A percentile compares a stretch with the other conserved stretches of the same genome.
These are phyloP conservation scores for Drosophila flavopinicola DNA, from an alignment of 2,888 invertebrate species.

Conservation along the genomic window DNA sequence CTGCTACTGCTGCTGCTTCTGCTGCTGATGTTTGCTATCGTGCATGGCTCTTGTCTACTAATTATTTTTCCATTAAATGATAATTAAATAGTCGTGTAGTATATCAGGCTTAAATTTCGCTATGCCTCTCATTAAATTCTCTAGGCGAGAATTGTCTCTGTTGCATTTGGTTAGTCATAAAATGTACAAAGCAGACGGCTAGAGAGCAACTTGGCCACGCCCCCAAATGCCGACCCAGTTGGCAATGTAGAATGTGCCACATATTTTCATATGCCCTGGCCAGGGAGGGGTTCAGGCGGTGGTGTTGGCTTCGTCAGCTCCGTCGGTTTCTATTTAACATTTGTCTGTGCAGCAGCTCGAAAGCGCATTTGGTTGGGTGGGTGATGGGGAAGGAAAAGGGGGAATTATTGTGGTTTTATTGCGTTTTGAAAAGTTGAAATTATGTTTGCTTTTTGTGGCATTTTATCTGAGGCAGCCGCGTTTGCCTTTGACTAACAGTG, in stretches of 20 bases:
- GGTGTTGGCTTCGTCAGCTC: too few species aligned
- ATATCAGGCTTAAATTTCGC: constrained; percentile 19
- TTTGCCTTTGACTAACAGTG: constrained; percentile 59
- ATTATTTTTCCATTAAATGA: constrained; percentile 66
- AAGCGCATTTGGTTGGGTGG: constrained; percentile 3
- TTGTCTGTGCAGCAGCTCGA: constrained; percentile 13
- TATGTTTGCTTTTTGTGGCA: constrained; percentile 65
- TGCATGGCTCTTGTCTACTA: constrained; percentile 52
- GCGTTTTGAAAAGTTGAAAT: constrained; percentile 62
- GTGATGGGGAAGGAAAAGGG: not conserved
- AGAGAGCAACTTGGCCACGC: constrained; percentile 18
- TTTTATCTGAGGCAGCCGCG: constrained; percentile 16
- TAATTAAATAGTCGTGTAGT: constrained; percentile 53
- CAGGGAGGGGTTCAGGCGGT: not conserved
- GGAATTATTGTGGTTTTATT: constrained; percentile 48
- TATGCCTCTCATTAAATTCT: constrained; percentile 3
- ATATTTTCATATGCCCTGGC: constrained; percentile 23
- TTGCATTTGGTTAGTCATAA: constrained; percentile 34
- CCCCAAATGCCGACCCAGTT: constrained; percentile 35
- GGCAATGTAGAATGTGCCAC: constrained; percentile 45
- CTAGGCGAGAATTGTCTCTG: constrained; percentile 6
- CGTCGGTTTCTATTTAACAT: constrained; percentile 15
- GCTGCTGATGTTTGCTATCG: constrained; percentile 9
- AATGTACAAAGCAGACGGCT: constrained; percentile 11
- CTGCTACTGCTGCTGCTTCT: not conserved